These are phyloP conservation scores for Zaprionus ghesquierei DNA, from an alignment of 1,140 invertebrate species.

Conservation along the genomic window DNA sequence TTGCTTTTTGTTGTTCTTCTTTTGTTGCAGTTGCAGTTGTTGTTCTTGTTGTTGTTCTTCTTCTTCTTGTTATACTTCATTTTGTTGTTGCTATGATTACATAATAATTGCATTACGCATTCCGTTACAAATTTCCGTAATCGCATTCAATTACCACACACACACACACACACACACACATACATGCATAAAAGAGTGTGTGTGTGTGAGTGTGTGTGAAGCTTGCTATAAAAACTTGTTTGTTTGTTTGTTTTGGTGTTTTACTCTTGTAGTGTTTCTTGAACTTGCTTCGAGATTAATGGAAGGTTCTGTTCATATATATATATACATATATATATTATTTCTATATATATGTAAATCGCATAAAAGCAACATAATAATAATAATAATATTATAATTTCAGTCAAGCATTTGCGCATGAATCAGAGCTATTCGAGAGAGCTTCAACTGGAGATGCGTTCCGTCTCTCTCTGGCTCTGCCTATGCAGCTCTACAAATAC, in stretches of 20 bases:
- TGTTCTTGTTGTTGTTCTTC: slow-evolving; percentile 5
- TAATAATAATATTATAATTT: slow-evolving; percentile 38
- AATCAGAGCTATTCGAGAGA: slow-evolving; percentile 33
- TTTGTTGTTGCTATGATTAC: slow-evolving; percentile 38
- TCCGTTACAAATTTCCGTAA: slow-evolving; percentile 10
- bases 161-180: slow-evolving; percentile 12
- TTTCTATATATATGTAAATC: slow-evolving; percentile 25
- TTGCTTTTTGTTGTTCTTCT: slow-evolving; percentile 72
- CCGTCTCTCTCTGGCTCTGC: slow-evolving; percentile 25
- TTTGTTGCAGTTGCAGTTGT: slow-evolving; percentile 32
- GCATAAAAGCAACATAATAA: slow-evolving; percentile 54
- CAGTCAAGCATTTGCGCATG: slow-evolving; percentile 73
- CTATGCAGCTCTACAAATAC: slow-evolving; percentile 63
- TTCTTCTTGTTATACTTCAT: background rate
- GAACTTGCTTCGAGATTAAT: slow-evolving; percentile 44
- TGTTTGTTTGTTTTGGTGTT: slow-evolving; percentile 67
- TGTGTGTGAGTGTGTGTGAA: background rate
- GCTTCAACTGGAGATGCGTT: slow-evolving; percentile 4
- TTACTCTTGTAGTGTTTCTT: slow-evolving; percentile 36
- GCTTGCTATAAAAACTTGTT: background rate
- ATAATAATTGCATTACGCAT: slow-evolving; percentile 40
- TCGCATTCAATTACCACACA: slow-evolving; percentile 7
- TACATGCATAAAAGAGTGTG: slow-evolving; percentile 35
- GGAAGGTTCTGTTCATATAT: slow-evolving; percentile 65
- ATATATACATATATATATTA: background rate